phyloP scores from a whole-genome alignment of 1,140 invertebrate species.

The Phymastichus coffea region DNA sequence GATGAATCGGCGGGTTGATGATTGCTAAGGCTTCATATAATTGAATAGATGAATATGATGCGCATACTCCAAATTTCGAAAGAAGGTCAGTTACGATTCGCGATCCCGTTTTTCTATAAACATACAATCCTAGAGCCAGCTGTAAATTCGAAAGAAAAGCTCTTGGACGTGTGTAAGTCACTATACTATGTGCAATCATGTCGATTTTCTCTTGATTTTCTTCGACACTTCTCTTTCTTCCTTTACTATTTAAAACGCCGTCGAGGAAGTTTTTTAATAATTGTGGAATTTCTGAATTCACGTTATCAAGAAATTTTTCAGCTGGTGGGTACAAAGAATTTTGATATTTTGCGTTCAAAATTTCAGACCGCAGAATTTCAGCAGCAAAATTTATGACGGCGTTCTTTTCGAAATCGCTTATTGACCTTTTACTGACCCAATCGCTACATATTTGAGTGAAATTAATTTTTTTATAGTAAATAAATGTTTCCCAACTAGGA shows the following conservation, averaged over 20 bases:
- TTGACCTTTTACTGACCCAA: neutral
- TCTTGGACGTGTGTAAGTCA: slow-evolving; percentile 39
- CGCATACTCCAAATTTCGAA: slow-evolving; percentile 38
- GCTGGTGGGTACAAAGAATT: slow-evolving; percentile 15
- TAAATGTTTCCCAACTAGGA: neutral
- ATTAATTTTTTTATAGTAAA: slow-evolving; percentile 16
- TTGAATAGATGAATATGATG: slow-evolving; percentile 42
- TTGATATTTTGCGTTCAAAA: slow-evolving; percentile 1
- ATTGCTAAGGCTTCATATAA: slow-evolving; percentile 46
- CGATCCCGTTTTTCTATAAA: slow-evolving; percentile 41
- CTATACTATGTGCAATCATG: slow-evolving; percentile 39
- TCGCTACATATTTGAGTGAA: slow-evolving; percentile 13
- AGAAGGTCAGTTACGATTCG: slow-evolving; percentile 43
- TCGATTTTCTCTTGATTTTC: slow-evolving; percentile 41
- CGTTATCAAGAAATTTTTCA: slow-evolving; percentile 15
- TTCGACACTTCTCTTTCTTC: slow-evolving; percentile 14
- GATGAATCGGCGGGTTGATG: slow-evolving; percentile 31
- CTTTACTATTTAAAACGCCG: neutral
- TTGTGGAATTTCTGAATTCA: slow-evolving; percentile 18
- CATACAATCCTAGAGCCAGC: slow-evolving; percentile 40
- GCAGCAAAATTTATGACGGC: neutral
- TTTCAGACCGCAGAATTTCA: slow-evolving; percentile 2
- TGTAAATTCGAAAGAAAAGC: slow-evolving; percentile 45
- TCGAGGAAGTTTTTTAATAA: slow-evolving; percentile 5
- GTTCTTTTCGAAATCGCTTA: neutral